A percentile compares a stretch with the other conserved stretches of the same genome.
Evolutionary conservation across 2,113 vertebrate species (phyloP).

Genomic region (Poicephalus gulielmi): DNA sequence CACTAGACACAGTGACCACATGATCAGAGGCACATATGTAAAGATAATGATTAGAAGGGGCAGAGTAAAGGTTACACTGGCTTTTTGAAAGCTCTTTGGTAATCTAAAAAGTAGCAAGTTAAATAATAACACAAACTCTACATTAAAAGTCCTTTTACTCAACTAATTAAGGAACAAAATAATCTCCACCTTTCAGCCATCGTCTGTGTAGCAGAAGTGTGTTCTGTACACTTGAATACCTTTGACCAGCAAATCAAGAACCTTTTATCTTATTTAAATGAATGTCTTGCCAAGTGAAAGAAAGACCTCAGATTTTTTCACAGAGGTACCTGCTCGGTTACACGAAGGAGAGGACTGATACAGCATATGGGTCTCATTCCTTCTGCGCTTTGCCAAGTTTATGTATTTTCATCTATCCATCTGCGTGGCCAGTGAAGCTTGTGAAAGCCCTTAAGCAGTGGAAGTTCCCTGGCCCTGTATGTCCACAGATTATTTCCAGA

Average conservation of each 20-base stretch:
- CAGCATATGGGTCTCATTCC: neutral
- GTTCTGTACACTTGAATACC: neutral
- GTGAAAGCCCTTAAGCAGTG: neutral
- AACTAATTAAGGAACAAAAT: neutral
- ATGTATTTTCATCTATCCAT: neutral
- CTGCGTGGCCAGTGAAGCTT: neutral
- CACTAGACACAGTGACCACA: neutral
- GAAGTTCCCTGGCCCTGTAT: neutral
- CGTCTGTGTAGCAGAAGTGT: neutral
- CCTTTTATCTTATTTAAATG: neutral
- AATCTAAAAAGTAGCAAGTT: neutral
- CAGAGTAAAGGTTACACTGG: neutral
- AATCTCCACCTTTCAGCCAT: neutral
- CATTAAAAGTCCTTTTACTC: neutral
- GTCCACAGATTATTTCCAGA: neutral
- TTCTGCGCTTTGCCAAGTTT: neutral
- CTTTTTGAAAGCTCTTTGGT: neutral
- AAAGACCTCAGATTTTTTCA: neutral
- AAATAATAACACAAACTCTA: neutral
- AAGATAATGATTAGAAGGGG: neutral
- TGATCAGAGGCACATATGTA: neutral
- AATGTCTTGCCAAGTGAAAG: neutral
- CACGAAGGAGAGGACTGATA: neutral
- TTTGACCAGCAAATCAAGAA: neutral
- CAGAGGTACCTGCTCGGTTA: neutral